A percentile compares a stretch with the other conserved stretches of the same genome.
phyloP scores from a whole-genome alignment of 1,140 invertebrate genomes.

The Melipona quadrifasciata region DNA sequence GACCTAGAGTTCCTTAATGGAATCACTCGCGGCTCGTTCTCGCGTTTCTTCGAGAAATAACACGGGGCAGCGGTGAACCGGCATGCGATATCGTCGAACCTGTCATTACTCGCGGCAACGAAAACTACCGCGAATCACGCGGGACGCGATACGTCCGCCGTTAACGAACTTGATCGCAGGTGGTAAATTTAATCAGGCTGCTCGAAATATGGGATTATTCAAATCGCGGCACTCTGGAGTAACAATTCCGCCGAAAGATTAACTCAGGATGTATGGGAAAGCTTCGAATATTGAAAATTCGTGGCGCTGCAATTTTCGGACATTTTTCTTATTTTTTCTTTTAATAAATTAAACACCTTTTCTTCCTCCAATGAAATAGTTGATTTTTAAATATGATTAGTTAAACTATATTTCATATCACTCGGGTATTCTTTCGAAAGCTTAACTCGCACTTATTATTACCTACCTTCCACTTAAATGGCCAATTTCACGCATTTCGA shows the following conservation, averaged over 20 bases:
- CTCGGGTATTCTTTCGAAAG: too few species aligned
- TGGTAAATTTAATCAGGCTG: neutral
- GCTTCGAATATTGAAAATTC: neutral
- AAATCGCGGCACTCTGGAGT: neutral
- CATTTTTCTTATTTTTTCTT: too few species aligned
- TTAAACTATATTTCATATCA: too few species aligned
- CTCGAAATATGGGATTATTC: neutral
- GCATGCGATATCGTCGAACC: slow-evolving; percentile 21
- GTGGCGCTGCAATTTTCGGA: neutral
- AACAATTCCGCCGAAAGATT: neutral
- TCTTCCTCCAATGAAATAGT: too few species aligned
- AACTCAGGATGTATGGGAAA: neutral
- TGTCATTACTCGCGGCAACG: slow-evolving; percentile 17
- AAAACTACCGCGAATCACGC: slow-evolving; percentile 26
- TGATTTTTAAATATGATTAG: too few species aligned
- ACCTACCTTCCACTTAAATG: too few species aligned
- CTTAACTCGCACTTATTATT: too few species aligned
- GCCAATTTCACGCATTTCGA: neutral
- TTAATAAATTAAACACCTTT: too few species aligned
- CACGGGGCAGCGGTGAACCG: neutral
- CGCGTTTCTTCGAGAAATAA: slow-evolving; percentile 20
- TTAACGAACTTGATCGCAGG: neutral
- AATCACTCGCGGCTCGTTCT: neutral
- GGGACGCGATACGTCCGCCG: slow-evolving; percentile 5
- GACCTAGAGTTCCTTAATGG: slow-evolving; percentile 1